Base-by-base conservation (phyloP, 1,140 invertebrate genomes). In the Mizuhopecten yessoensis region DNA sequence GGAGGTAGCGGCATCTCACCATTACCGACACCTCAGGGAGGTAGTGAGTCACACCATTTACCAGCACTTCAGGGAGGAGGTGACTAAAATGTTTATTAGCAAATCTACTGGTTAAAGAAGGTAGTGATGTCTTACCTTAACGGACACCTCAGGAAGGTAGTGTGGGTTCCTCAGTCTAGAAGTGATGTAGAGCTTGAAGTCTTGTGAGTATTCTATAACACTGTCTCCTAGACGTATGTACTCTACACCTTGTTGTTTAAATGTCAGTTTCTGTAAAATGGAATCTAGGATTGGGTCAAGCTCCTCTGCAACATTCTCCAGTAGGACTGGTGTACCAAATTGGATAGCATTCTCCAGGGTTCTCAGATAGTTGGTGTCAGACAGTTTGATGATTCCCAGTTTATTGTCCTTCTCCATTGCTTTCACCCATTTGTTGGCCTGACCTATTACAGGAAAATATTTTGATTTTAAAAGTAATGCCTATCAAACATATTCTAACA, bases 391-490 rank as follows among this genome's bases (percentile, higher is more conserved):
- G 9, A 96, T 94, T 36, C 91, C 92, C 36, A 97, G 92, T 89
- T 96, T 96, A 92, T 96, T 96, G n/a, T 94, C 93, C 86, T 95
- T 95, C 92, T 97, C 99, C 97, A 99, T 98, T 96, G 98, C 99
- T 96, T 99, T 99, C 11, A 99, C 97, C 99, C 99, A 99, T 96
- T 98, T 98, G 92, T 96, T 97, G 23, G 96, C 96, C 91, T 97
- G 96, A 90, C 96, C 96, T 97, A 86, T 39, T 86, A 89, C 29
- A 42, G 34, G 34, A 89, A 34, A 36, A 33, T 15, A 9, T 45
- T 45, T 15, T 7, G 9, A 20, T 20, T 45, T 45, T 17, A 45
- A 45, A 1, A 5, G 5, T 7, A 39, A 39, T 39, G 36, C 36
- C 36, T 39, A 7, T 7, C 5, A 39, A 13, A 39, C 13, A 13